Conservation (phyloP, 2,797 vertebrate genomes). For the Parambassis ranga region DNA sequence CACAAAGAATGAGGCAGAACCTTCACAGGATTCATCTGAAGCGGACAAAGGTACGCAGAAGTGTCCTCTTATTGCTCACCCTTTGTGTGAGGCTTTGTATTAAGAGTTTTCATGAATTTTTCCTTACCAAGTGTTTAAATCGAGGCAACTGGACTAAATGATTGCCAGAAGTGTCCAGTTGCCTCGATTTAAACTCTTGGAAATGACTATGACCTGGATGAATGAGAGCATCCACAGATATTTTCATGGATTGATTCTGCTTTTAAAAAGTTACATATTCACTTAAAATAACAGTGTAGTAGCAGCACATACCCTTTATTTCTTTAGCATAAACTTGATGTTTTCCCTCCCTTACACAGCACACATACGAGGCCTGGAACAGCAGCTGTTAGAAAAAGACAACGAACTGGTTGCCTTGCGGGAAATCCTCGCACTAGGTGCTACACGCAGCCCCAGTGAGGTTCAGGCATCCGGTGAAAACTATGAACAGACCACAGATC, state of each 20-base stretch:
- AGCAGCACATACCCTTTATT: neutral
- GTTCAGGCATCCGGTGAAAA: slow-evolving; percentile 29
- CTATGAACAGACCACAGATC: slow-evolving; percentile 16
- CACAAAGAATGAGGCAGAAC: slow-evolving; percentile 31
- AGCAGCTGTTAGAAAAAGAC: slow-evolving; percentile 74
- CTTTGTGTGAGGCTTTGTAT: no score
- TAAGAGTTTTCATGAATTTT: no score
- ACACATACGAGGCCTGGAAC: slow-evolving; percentile 62
- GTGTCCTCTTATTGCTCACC: no score
- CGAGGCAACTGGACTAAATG: no score
- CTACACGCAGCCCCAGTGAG: slow-evolving; percentile 24
- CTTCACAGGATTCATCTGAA: slow-evolving; percentile 51
- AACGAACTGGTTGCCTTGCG: slow-evolving; percentile 62
- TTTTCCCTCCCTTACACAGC: slow-evolving; percentile 29
- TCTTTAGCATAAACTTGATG: neutral
- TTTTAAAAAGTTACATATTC: no score
- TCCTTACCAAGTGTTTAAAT: no score
- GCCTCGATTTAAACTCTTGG: no score
- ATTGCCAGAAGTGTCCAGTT: no score
- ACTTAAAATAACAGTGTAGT: slow-evolving; percentile 16
- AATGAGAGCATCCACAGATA: no score
- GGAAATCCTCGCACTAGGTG: slow-evolving; percentile 51
- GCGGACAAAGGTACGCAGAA: slow-evolving; percentile 68
- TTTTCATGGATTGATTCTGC: no score
- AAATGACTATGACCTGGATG: no score